These are phyloP conservation scores for Myotis daubentonii DNA, from an alignment of 2,797 vertebrate genomes.

Conservation along the genomic window DNA sequence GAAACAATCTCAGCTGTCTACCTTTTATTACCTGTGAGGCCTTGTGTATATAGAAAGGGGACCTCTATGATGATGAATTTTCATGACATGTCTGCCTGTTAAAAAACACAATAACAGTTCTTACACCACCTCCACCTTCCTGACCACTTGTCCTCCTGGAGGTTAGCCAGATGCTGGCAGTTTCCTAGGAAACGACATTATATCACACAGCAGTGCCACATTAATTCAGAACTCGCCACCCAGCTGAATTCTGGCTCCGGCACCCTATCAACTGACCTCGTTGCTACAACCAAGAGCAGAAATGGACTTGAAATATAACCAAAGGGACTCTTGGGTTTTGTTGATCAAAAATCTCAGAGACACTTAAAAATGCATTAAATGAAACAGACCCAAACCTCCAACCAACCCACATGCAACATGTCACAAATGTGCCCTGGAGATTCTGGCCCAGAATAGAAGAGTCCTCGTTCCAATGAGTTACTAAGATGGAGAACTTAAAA, in stretches of 20 bases:
- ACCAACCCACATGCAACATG: neutral
- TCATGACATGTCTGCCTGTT: neutral
- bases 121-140: neutral
- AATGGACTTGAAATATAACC: neutral
- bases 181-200: slow-evolving; percentile 61
- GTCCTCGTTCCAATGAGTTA: slow-evolving; percentile 41
- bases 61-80: neutral
- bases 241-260: slow-evolving; percentile 3
- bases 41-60: neutral
- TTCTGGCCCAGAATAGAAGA: slow-evolving; percentile 22
- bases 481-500: slow-evolving; percentile 39
- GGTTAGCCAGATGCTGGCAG: neutral
- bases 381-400: neutral
- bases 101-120: neutral
- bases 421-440: slow-evolving; percentile 1
- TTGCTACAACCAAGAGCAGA: neutral
- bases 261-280: neutral
- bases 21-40: neutral
- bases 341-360: slow-evolving; percentile 52
- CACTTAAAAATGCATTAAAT: neutral
- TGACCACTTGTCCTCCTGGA: slow-evolving; percentile 39
- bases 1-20: slow-evolving; percentile 12
- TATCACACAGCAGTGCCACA: neutral
- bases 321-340: slow-evolving; percentile 33
- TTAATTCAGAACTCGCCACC: neutral